Evolutionary conservation across 2,797 vertebrate species (phyloP), one percentile per base, ranked within the genome.

Genomic region (Miichthys miiuy): DNA sequence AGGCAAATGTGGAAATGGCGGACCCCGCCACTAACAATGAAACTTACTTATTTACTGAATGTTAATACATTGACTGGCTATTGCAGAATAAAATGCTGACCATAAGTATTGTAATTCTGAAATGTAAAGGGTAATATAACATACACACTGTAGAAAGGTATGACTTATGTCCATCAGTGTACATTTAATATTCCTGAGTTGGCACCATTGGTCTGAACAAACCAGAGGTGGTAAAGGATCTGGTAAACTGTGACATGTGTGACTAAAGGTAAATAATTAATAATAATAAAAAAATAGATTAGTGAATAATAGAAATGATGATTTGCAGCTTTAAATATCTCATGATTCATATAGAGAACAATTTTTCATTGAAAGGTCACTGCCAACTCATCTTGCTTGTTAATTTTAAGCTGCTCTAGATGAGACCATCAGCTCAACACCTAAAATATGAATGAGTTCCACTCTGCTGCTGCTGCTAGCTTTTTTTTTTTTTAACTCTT

Each of bases 361-460:
- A 3, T 58, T 17, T 5, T 46, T 60, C 4, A 54, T 25, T 51
- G 5, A 66, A 62, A 73, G 20, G 64, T 63, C 64, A 62, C 17
- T 1, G 27, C 6, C 55, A 54, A 27, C 7, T 27, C 61, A 25
- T 30, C 41, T 61, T 46, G 8, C 44, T 51, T 46, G 48, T 61
- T 65, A 12, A 71, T 55, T 25, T 56, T 10, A 79, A 27, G 20
- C 44, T 23, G 20, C 18, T 76, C 42, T 21, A 34, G 38, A 77
- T 42, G 41, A 74, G 66, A 66, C n/a, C 17, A 17, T n/a, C 25
- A 41, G 51, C 46, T 66, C 4, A 66, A 57, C 41, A 48, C n/a
- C 54, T 56, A n/a, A 62, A 72, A 46, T 80, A 1, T 78, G 20
- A 61, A 80, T 61, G 48, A 60, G 25, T 23, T 25, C 46, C 27